A percentile compares a stretch with the other conserved stretches of the same genome.
Conservation (phyloP, 1,140 invertebrate species). For the Nasonia longicornis region DNA sequence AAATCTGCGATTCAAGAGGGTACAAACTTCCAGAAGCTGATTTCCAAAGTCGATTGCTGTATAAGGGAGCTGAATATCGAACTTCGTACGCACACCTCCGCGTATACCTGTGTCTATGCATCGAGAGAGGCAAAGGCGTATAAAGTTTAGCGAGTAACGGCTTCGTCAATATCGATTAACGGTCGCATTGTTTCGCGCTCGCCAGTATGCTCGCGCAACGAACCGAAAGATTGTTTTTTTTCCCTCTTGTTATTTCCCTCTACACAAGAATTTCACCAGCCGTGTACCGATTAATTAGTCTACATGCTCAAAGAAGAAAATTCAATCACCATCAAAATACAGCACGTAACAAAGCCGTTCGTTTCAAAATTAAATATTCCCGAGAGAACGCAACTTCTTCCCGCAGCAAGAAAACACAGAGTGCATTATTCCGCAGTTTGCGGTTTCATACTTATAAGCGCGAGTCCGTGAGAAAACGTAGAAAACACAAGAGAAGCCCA, state of each 20-base stretch:
- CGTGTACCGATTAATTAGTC: neutral
- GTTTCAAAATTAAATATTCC: too few species aligned
- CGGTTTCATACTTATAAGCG: neutral
- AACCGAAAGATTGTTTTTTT: slow-evolving; percentile 12
- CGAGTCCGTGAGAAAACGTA: neutral
- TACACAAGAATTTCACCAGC: neutral
- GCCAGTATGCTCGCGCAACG: neutral
- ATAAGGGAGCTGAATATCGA: neutral
- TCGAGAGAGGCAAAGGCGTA: slow-evolving; percentile 3
- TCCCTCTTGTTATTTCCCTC: neutral
- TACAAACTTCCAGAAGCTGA: too few species aligned
- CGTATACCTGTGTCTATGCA: neutral
- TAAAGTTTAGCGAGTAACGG: slow-evolving; percentile 16
- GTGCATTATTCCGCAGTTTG: neutral
- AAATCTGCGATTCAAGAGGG: too few species aligned
- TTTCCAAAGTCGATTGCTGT: too few species aligned
- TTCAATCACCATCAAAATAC: too few species aligned
- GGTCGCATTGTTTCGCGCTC: neutral
- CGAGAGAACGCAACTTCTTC: too few species aligned
- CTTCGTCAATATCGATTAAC: slow-evolving; percentile 29
- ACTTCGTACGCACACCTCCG: neutral
- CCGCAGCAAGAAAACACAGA: too few species aligned
- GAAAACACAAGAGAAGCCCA: neutral
- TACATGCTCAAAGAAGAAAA: too few species aligned
- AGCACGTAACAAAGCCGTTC: too few species aligned